phyloP scores from a whole-genome alignment of 92 coral and sea anemone species.

The Plumapathes pennacea region DNA sequence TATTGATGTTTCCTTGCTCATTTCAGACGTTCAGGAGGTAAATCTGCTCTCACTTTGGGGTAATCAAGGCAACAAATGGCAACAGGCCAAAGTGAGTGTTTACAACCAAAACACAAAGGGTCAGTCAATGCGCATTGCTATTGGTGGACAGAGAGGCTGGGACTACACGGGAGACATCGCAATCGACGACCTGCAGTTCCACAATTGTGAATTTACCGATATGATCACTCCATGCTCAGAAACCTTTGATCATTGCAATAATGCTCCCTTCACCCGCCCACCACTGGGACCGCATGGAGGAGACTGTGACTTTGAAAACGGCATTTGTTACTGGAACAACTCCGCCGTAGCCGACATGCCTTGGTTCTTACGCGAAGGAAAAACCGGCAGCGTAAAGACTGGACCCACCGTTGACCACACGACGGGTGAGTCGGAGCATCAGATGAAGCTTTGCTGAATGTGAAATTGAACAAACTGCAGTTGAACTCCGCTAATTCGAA shows the following conservation, averaged over 20 bases:
- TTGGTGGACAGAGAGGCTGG: constrained; percentile 70
- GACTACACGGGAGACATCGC: constrained; percentile 89
- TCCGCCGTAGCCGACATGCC: constrained; percentile 84
- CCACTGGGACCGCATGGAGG: constrained; percentile 71
- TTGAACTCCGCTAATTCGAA: too few relatives aligned
- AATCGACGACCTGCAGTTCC: constrained; percentile 78
- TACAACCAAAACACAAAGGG: constrained; percentile 38
- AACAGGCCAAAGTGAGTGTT: constrained; percentile 65
- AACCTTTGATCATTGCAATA: constrained; percentile 46
- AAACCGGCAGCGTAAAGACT: constrained; percentile 61
- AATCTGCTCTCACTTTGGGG: constrained; percentile 40
- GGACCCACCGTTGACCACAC: constrained; percentile 91
- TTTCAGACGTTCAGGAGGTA: constrained; percentile 38
- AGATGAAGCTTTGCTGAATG: too few relatives aligned
- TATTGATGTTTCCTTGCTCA: not conserved
- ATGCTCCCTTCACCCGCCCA: constrained; percentile 58
- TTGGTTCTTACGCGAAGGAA: constrained; percentile 78
- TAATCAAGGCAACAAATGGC: constrained; percentile 83
- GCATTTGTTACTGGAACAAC: constrained; percentile 89
- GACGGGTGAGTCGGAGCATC: constrained; percentile 55
- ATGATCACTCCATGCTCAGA: constrained; percentile 48
- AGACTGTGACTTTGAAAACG: constrained; percentile 79
- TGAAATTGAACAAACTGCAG: too few relatives aligned
- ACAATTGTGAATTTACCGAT: constrained; percentile 66
- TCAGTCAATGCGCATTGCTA: constrained; percentile 46